Base-by-base conservation (phyloP, 2,113 vertebrate genomes). In the Azemiops feae region DNA sequence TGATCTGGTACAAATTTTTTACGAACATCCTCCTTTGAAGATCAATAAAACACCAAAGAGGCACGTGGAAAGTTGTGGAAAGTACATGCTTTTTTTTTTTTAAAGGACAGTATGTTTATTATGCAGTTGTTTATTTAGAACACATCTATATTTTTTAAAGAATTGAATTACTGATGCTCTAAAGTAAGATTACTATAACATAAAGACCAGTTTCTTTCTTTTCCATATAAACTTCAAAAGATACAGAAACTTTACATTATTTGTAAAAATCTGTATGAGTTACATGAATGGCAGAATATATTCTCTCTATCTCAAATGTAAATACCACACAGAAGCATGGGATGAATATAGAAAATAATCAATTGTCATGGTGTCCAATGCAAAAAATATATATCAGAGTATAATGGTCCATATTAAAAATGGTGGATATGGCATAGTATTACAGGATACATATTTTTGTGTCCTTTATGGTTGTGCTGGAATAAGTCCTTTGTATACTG, bases 151-250 rank as follows among this genome's bases (percentile, higher is more conserved):
- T 2, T 88, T 39, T 74, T 86, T 50, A 57, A 85, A 89, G 8
- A 64, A 88, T 88, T 25, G 74, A 74, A 45, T 89, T 11, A 27
- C 0, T 0, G 14, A 8, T 30, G 54, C 55, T 60, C 34, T 27
- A 39, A 47, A 18, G 3, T 0, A 1, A 8, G n/a, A 0, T 0
- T 20, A 8, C 1, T 25, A 5, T 0, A 0, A 3, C 22, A 85
- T 88, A 86, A 60, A 0, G 0, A 74, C 34, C 34, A 58, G 16
- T 7, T 25, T 91, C 1, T 10, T 39, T 4, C 87, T 43, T 7
- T 1, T 0, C 52, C 11, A 86, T 45, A 34, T 11, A 86, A 47
- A 43, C 30, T 39, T 88, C 16, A 23, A 89, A 20, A 55, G 18
- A 81, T 81, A 85, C 58, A 30, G 2, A 5, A 27, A n/a, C 11